Conservation (phyloP, 2,888 invertebrate species). For the Drosophila merina region DNA sequence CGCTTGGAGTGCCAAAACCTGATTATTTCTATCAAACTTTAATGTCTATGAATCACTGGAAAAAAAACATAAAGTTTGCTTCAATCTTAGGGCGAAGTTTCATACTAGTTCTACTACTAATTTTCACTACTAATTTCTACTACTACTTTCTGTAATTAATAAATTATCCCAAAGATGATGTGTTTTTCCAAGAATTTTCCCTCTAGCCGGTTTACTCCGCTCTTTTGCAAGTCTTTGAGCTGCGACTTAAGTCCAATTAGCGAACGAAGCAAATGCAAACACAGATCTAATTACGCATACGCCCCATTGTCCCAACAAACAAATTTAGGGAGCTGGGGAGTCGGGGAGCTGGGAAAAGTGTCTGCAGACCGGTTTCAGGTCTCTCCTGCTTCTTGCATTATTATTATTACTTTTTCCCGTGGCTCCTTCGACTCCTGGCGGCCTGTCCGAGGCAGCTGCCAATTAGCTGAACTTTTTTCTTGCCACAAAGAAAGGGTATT, state of each 20-base stretch:
- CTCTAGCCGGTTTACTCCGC: constrained; percentile 1
- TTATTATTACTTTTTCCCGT: constrained; percentile 1
- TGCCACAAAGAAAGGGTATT: background rate
- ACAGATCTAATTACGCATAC: constrained; percentile 73
- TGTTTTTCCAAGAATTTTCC: background rate
- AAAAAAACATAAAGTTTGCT: background rate
- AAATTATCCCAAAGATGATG: too few species aligned
- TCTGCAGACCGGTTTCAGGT: constrained; percentile 45
- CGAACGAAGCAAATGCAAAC: constrained; percentile 33
- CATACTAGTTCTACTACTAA: too few species aligned
- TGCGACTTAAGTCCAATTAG: constrained; percentile 63
- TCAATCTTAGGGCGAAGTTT: too few species aligned
- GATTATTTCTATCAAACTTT: constrained; percentile 35
- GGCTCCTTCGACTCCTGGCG: constrained; percentile 22
- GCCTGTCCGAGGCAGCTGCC: constrained; percentile 45
- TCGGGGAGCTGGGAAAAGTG: constrained; percentile 6
- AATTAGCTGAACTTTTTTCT: constrained; percentile 41
- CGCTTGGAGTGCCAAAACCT: constrained; percentile 52
- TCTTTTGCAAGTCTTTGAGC: constrained; percentile 13
- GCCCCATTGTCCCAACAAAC: constrained; percentile 47
- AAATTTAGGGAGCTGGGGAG: constrained; percentile 12
- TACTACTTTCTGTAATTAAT: too few species aligned
- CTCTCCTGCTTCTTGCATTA: constrained; percentile 4
- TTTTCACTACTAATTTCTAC: too few species aligned
- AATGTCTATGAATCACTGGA: constrained; percentile 16